Evolutionary conservation across 2,797 vertebrate species (phyloP), one percentile per base, ranked within the genome.

Genomic region (Heterohyrax brucei): DNA sequence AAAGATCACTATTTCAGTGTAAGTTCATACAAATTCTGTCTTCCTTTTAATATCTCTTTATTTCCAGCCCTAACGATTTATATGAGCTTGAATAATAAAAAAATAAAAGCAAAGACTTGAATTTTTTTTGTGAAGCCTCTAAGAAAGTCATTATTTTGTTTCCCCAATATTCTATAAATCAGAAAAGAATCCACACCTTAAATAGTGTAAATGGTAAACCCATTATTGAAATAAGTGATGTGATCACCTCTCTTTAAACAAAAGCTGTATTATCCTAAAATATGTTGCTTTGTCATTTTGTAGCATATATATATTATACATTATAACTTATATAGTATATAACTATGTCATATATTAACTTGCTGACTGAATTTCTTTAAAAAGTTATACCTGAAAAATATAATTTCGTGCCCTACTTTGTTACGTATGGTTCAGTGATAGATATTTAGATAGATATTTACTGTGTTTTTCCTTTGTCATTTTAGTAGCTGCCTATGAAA

Each of bases 131-230:
- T 46, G 78, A 64, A 24, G 14, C 33, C 66, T 95, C 53, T 81
- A 70, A 44, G 3, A 59, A 56, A 2, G 8, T 56, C 30, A 5
- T 76, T 44, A 72, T 75, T 97, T 68, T 84, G 96, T 64, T 85
- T 56, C 53, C 53, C 53, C 53, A 85, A 82, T 48, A 66, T 97
- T 95, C 93, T 94, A 61, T 72, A 96, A 96, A 97, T 33, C 76
- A 39, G 30, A 75, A 96, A 70, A 46, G 80, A 68, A 79, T 97
- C 80, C 80, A 90, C 16, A 53, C 30, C 92, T 95, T 89, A 96
- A 97, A 93, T 85, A 97, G 87, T 53, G 13, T 56, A 95, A 94
- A 95, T 87, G 93, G 13, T 83, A 97, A 30, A 68, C 86, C 86
- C 87, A 81, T 46, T 96, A 87, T 26, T 86, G 72, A 59, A 88